Evolutionary conservation across 2,888 invertebrate genomes (phyloP).

Genomic region (Zaprionus obscuricornis): DNA sequence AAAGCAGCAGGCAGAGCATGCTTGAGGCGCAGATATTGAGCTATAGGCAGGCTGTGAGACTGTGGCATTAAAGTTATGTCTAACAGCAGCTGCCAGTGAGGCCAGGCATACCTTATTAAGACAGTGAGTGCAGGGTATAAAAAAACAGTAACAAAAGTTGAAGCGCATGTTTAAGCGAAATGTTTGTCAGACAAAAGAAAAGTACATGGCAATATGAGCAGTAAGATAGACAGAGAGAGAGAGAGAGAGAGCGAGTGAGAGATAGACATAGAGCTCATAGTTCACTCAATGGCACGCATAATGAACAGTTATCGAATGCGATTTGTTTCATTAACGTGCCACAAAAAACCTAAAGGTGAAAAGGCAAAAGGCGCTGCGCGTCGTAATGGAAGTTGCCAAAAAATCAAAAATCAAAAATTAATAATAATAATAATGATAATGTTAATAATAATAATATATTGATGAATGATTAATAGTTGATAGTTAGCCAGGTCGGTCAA

Average conservation of each 20-base stretch:
- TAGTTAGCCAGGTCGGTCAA: background rate
- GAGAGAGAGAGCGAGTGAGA: too few species aligned
- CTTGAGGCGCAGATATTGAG: too few species aligned
- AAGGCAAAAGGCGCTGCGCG: background rate
- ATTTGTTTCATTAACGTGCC: conserved; percentile 51
- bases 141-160: conserved; percentile 4
- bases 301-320: conserved; percentile 56
- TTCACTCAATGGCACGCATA: conserved; percentile 55
- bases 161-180: conserved; percentile 22
- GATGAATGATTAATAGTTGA: conserved; percentile 42
- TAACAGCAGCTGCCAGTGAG: too few species aligned
- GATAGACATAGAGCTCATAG: conserved; percentile 33
- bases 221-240: too few species aligned
- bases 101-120: too few species aligned
- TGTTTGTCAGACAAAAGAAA: conserved; percentile 41
- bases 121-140: too few species aligned
- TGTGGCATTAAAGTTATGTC: too few species aligned
- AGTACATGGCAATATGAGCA: too few species aligned
- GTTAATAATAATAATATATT: conserved; percentile 25
- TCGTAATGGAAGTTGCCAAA: conserved; percentile 19
- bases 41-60: too few species aligned
- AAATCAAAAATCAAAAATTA: conserved; percentile 15
- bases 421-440: too few species aligned
- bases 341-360: conserved; percentile 12
- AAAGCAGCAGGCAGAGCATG: too few species aligned